Base-by-base conservation (phyloP, 1,140 invertebrate genomes). In the Brachystomella parvula region DNA sequence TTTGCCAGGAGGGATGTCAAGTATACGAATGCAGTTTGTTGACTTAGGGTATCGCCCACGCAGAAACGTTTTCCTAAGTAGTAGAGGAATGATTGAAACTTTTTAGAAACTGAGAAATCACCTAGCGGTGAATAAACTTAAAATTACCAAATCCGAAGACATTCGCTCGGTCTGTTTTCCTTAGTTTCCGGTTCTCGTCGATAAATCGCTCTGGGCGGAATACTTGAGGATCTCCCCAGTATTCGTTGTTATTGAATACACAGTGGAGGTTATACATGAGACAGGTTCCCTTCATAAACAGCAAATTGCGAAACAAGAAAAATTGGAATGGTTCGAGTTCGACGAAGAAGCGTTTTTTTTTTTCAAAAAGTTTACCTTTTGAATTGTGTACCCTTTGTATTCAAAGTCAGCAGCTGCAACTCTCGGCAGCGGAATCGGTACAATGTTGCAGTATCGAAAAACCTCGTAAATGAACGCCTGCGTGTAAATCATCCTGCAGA, bases 391-490 rank as follows among this genome's bases (percentile, higher is more conserved):
- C 57, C 88, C 89, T 64, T 81, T 79, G 3, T 91, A 76, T 0
- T 78, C 81, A 0, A 87, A 89, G 65, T 89, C 83, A 71, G 79
- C 83, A 0, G 88, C 69, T 2, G 88, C 87, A 58, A 88, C 81
- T 77, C 90, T 89, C 0, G 89, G 89, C 32, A 86, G 85, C 75
- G 90, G 85, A 9, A 60, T 19, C 0, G 87, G 87, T 71, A 87
- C 80, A 3, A 86, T 85, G 81, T 86, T 86, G 71, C 90, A 89
- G 78, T 89, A 84, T 33, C 89, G 80, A 0, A 90, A 74, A 0
- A 86, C 83, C 78, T 92, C 89, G 72, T 88, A 75, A 0, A 88
- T 83, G 29, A 89, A 80, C 0, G 87, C 87, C 77, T 88, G 87
- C 58, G 86, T 82, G 74, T 90, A 92, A 1, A 87, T 86, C 83